Base-by-base conservation (phyloP, 2,888 invertebrate species). In the Drosophila ochracea region DNA sequence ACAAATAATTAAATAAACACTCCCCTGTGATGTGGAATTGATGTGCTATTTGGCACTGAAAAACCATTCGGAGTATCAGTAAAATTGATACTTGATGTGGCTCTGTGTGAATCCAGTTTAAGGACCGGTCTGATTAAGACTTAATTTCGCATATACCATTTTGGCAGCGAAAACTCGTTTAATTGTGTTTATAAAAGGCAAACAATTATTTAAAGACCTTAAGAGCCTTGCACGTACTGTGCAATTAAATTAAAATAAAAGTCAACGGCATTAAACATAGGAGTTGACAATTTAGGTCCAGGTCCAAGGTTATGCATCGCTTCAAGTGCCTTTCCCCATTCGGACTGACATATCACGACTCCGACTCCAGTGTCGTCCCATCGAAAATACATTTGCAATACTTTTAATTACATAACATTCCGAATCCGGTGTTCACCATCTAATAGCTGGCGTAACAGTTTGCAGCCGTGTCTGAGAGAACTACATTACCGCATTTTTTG, bases 261-360 rank as follows among this genome's bases (percentile, higher is more conserved):
- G 65, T 47, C 64, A 66, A 33, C 65, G 21, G 59, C 43, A 60
- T 53, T 53, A 30, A 13, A 47, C 33, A 30, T 25, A 41, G 71
- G 49, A 43, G 65, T 66, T 65, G 54, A 52, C 81, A 54, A 70
- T 81, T 78, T 80, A 61, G 60, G 81, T 70, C 57, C 60, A 62
- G 59, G 41, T 61, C 82, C 81, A 78, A 78, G 78, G 78, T 67
- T 58, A 49, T 50, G 25, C 39, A 43, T 52, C 28, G 52, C 63
- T 41, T 10, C 53, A 54, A 69, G 21, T 66, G 77, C 78, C 78
- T 78, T 78, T 78, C 72, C 64, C 82, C 31, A 72, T 59, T 53
- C 58, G 1, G 35, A 37, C 54, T 78, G 78, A 63, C 78, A 78
- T 81, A 78, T 81, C 78, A 78, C 78, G 78, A 81, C 43, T 76